Percentiles rank a stretch among this genome's conserved stretches.
Conservation (phyloP, 2,888 invertebrate genomes). For the Torymus auratus region DNA sequence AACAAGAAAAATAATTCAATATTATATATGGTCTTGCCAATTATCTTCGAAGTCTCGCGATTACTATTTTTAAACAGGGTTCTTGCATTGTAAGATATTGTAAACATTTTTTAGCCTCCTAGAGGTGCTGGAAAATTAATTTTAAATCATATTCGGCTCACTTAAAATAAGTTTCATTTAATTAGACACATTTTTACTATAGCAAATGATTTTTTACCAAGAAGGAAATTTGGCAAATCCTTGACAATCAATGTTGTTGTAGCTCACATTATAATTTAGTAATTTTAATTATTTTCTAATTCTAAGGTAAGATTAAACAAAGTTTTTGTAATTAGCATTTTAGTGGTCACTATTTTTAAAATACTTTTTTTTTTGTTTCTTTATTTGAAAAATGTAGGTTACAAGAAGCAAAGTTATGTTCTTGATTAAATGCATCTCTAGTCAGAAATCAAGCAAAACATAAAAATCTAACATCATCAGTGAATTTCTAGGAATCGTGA, state of each 20-base stretch:
- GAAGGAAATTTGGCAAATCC: not conserved
- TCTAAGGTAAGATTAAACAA: not conserved
- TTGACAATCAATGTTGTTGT: slow-evolving; percentile 4
- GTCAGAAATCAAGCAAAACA: slow-evolving; percentile 46
- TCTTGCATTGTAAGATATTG: slow-evolving; percentile 54
- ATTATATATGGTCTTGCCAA: slow-evolving; percentile 54
- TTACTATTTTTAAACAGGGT: slow-evolving; percentile 55
- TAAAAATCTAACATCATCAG: slow-evolving; percentile 21
- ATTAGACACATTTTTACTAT: not conserved
- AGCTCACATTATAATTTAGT: not conserved
- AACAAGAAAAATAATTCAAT: slow-evolving; percentile 33
- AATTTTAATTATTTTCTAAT: slow-evolving; percentile 17
- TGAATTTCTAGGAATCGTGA: slow-evolving; percentile 8
- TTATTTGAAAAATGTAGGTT: slow-evolving; percentile 17
- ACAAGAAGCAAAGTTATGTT: slow-evolving; percentile 36
- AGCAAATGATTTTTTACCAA: not conserved
- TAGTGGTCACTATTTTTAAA: slow-evolving; percentile 11
- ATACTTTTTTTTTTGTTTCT: slow-evolving; percentile 21
- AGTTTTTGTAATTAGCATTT: slow-evolving; percentile 4
- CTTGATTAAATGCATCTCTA: slow-evolving; percentile 48
- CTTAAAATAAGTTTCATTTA: not conserved
- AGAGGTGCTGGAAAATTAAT: slow-evolving; percentile 39
- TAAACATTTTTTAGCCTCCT: slow-evolving; percentile 40
- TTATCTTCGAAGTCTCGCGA: slow-evolving; percentile 43
- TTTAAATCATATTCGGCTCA: slow-evolving; percentile 16